Evolutionary conservation across 2,113 vertebrate genomes (phyloP).

Genomic region (Pluvialis apricaria): DNA sequence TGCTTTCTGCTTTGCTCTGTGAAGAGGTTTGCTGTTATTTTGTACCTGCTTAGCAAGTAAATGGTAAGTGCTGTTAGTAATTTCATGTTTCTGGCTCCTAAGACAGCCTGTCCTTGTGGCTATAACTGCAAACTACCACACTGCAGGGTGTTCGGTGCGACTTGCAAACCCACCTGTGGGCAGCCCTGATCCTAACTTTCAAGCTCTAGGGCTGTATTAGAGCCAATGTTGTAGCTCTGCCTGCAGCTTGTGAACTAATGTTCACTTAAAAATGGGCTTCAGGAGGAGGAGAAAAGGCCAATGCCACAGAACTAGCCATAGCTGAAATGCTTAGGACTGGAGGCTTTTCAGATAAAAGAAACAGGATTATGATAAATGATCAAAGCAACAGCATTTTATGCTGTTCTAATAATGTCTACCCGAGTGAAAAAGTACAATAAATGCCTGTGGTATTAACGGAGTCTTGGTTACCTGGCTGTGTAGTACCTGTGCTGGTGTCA

Average conservation of each 20-base stretch:
- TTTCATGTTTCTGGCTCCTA: background rate
- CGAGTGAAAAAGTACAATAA: background rate
- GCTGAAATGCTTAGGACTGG: background rate
- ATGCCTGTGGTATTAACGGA: background rate
- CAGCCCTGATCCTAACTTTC: background rate
- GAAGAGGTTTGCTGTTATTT: background rate
- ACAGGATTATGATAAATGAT: background rate
- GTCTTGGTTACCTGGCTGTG: background rate
- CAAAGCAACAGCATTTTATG: background rate
- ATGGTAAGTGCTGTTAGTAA: background rate
- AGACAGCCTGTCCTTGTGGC: background rate
- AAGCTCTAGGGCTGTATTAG: background rate
- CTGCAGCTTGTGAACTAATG: background rate
- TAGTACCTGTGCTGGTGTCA: background rate
- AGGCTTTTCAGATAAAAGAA: background rate
- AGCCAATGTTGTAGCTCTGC: background rate
- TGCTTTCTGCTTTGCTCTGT: background rate
- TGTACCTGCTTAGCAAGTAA: background rate
- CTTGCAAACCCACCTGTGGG: background rate
- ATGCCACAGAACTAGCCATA: background rate
- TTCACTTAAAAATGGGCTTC: background rate
- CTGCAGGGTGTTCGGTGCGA: background rate
- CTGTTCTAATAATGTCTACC: background rate
- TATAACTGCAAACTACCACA: accelerated
- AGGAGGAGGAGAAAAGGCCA: background rate